Evolutionary conservation across 2,113 vertebrate species (phyloP), one percentile per base, ranked within the genome.

Genomic region (Grammomys dolichurus): DNA sequence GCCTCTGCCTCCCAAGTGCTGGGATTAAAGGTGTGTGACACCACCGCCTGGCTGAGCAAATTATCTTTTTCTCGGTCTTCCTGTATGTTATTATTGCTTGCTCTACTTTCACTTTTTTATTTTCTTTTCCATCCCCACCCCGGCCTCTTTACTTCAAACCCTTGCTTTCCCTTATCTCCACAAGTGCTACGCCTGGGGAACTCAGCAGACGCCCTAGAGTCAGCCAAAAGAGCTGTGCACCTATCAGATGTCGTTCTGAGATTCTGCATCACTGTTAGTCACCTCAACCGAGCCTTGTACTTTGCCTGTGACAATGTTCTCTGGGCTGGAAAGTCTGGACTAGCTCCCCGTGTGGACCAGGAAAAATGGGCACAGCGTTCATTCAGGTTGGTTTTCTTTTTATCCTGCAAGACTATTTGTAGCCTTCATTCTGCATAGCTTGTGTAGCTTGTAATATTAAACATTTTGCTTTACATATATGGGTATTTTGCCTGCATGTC

Each of bases 221-320:
- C 99, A 0, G 99, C 99, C 2, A 99, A 99, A 91, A 98, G 99
- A 17, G 98, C 99, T 0, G 98, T 99, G 1, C 99, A 99, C 94
- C 98, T 99, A 0, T 99, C 99, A 0, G 99, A 99, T 96, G 96
- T 98, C 2, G 99, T 99, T 85, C 98, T 99, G 97, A 98, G 99
- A 1, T 99, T 99, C 97, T 99, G 99, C 95, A 96, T 99, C 97
- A 99, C 99, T 0, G 98, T 99, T 87, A 96, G 99, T 90, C 99
- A 99, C 97, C 99, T 99, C 14, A 99, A 99, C 98, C 97, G 98
- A 60, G 99, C 99, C 85, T 98, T 99, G 98, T 99, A 99, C 98
- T 99, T 99, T 0, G 99, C 99, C 98, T 99, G 99, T 1, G 99
- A 99, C 97, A 99, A 99, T 36, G 97, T 99, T 36, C 98, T 99